Evolutionary conservation across 2,797 vertebrate species (phyloP).

Genomic region (Octomys mimax): DNA sequence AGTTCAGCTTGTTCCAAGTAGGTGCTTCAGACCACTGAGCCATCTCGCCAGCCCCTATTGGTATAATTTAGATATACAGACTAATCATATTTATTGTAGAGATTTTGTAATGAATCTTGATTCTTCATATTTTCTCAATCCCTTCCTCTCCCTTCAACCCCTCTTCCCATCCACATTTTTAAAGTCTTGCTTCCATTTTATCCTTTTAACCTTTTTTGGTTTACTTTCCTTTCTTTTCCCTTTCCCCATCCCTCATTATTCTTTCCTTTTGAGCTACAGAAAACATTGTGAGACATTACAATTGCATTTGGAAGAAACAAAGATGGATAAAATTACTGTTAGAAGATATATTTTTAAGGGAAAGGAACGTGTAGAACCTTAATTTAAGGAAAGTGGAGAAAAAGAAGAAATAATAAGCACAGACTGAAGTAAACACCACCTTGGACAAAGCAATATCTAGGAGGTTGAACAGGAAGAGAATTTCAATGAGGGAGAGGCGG

Average conservation of each 20-base stretch:
- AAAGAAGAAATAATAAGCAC: not conserved
- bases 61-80: no score
- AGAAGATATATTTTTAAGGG: not conserved
- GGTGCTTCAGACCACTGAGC: no score
- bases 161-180: not conserved
- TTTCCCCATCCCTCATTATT: not conserved
- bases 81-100: not conserved
- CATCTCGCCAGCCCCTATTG: no score
- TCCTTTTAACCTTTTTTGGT: not conserved
- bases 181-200: not conserved
- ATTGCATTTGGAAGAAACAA: not conserved
- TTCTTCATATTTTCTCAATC: not conserved
- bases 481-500: not conserved
- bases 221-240: not conserved
- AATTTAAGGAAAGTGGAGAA: not conserved
- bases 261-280: not conserved
- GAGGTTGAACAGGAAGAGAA: not conserved
- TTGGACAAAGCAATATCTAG: not conserved
- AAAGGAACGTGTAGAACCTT: not conserved
- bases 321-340: not conserved
- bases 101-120: not conserved
- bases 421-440: not conserved
- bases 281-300: not conserved
- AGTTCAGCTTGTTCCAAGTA: no score
- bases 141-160: not conserved